phyloP scores from a whole-genome alignment of 2,113 vertebrate species.

The Caretta caretta region DNA sequence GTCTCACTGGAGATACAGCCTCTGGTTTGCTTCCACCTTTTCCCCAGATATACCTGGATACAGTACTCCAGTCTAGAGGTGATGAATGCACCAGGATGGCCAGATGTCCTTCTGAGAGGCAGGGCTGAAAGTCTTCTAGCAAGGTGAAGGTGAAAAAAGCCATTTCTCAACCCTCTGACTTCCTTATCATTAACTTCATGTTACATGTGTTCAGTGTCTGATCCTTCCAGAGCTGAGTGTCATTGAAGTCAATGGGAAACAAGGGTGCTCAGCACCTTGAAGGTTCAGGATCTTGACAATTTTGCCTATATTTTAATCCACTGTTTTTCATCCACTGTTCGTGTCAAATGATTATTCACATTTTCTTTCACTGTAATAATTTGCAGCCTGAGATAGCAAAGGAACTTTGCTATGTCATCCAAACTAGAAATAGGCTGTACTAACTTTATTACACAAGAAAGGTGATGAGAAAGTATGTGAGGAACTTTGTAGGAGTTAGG shows the following conservation, averaged over 20 bases:
- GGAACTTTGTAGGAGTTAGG: background rate
- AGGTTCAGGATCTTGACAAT: background rate
- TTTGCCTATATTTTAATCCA: background rate
- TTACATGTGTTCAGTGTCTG: background rate
- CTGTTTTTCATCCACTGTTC: background rate
- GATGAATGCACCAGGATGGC: background rate
- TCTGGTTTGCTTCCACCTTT: background rate
- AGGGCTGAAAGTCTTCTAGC: background rate
- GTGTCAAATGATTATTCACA: background rate
- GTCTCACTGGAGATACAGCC: background rate
- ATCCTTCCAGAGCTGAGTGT: background rate
- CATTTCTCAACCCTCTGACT: background rate
- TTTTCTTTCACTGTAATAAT: background rate
- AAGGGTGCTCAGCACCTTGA: background rate
- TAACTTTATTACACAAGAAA: background rate
- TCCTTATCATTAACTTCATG: background rate
- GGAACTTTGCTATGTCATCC: background rate
- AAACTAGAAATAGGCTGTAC: background rate
- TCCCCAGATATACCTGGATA: background rate
- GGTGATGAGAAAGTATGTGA: background rate
- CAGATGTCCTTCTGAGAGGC: background rate
- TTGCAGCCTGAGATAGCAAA: background rate
- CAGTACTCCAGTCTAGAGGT: background rate
- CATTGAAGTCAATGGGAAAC: background rate
- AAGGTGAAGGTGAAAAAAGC: background rate